Evolutionary conservation across 2,888 invertebrate species (phyloP), one percentile per base, ranked within the genome.

Genomic region (Watsonalla cultraria): DNA sequence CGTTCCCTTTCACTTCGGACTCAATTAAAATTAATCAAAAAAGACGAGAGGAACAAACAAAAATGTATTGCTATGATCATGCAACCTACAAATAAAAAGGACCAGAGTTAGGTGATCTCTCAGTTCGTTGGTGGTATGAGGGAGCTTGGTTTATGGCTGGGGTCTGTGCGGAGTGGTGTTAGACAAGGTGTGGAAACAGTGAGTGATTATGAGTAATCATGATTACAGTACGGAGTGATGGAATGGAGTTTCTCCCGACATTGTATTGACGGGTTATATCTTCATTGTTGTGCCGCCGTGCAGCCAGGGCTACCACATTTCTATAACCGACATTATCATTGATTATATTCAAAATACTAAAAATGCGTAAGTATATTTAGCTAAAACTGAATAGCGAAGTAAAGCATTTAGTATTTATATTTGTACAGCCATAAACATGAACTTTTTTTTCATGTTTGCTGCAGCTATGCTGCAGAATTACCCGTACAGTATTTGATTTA

Each of bases 21-120:
- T 69, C 74, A 78, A 80, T 81, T 78, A 78, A 75, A 76, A 76
- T 77, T 70, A 70, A 74, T 73, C 72, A 74, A 66, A 69, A 68
- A 61, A 74, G 58, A 63, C 61, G 64, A 53, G 57, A 55, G 53
- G 60, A 62, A 61, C 63, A 68, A 66, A 72, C 55, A 70, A 66
- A 72, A 65, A 45, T 13, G 47, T 24, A 47, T 42, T 42, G 47
- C 49, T 11, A 49, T 37, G 37, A 49, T 49, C 49, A 49, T 49
- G 49, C 37, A 49, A 49, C 49, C 37, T 49, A 35, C 33, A 47
- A 47, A 39, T 47, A 52, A 52, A 39, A 54, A 42, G n/a, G 34
- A 34, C 49, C 49, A 49, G n/a, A 49, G 14, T 11, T 37, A 13
- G 11, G 34, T 35, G 45, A 45, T 35, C 34, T 45, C 34, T 34